A percentile compares a stretch with the other conserved stretches of the same genome.
phyloP scores from a whole-genome alignment of 2,113 vertebrate genomes.

The Ptychochromis oligacanthus region DNA sequence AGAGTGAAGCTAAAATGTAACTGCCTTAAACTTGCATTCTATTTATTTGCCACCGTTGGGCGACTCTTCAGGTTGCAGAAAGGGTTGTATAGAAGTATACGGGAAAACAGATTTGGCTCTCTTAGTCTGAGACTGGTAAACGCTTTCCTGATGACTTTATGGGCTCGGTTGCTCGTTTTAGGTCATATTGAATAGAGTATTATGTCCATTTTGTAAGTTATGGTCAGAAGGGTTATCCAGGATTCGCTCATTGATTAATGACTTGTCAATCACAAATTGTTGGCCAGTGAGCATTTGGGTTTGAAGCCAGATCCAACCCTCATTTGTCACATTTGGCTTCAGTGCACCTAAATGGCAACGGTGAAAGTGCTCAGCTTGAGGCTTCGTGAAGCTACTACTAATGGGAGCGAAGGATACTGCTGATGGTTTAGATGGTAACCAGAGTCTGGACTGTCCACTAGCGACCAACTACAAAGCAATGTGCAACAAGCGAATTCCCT shows the following conservation, averaged over 20 bases:
- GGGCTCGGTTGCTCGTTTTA: not conserved
- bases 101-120: no score
- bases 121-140: no score
- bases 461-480: no score
- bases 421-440: no score
- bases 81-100: not conserved
- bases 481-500: no score
- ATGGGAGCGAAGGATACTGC: no score
- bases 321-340: not conserved
- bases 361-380: not conserved
- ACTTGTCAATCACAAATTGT: not conserved
- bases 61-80: not conserved
- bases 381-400: not conserved
- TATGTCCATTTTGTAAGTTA: not conserved
- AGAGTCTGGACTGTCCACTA: no score
- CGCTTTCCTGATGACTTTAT: not conserved
- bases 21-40: not conserved
- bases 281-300: not conserved
- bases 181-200: not conserved
- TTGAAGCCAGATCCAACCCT: not conserved
- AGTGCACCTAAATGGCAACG: not conserved
- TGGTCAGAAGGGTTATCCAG: not conserved
- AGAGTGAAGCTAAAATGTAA: not conserved
- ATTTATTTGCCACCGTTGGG: not conserved
- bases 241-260: not conserved